phyloP scores from a whole-genome alignment of 2,797 vertebrate species.

The Mormyrus hasselquistii region DNA sequence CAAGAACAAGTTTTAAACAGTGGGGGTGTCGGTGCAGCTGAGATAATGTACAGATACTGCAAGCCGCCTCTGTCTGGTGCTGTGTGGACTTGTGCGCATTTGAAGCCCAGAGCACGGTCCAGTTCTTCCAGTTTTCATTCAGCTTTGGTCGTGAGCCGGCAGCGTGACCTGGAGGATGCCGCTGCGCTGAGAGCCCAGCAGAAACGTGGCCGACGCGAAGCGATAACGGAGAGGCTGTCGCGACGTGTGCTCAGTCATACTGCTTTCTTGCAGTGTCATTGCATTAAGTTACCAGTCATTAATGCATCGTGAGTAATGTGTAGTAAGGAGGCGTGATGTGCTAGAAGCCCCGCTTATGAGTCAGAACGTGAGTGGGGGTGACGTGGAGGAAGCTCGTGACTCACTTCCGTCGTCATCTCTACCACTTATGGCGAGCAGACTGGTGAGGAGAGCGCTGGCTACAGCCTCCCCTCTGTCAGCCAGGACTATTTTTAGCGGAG shows the following conservation, averaged over 20 bases:
- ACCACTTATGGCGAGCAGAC: slow-evolving; percentile 3
- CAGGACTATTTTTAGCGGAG: slow-evolving; percentile 66
- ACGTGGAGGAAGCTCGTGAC: background rate
- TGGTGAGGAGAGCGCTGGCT: slow-evolving; percentile 22
- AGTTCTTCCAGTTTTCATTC: background rate
- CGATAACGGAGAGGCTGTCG: background rate
- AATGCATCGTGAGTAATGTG: background rate
- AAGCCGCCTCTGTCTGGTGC: background rate
- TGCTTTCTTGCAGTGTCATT: background rate
- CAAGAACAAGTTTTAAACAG: background rate
- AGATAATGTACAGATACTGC: background rate
- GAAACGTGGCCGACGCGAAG: background rate
- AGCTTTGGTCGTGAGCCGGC: background rate
- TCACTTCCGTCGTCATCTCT: background rate
- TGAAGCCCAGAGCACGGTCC: background rate
- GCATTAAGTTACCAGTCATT: slow-evolving; percentile 11
- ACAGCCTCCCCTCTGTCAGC: slow-evolving; percentile 22
- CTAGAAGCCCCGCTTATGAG: slow-evolving; percentile 25
- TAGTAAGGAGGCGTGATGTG: slow-evolving; percentile 20
- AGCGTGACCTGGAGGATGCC: background rate
- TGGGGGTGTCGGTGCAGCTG: background rate
- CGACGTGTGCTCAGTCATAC: background rate
- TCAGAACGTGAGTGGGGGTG: slow-evolving; percentile 21
- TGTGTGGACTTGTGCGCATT: background rate
- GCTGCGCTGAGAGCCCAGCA: background rate